Evolutionary conservation across 37 sponge, comb jelly and placozoan species (phyloP), one percentile per base, ranked within the genome.

Genomic region (Halisarca cf. caerulea): DNA sequence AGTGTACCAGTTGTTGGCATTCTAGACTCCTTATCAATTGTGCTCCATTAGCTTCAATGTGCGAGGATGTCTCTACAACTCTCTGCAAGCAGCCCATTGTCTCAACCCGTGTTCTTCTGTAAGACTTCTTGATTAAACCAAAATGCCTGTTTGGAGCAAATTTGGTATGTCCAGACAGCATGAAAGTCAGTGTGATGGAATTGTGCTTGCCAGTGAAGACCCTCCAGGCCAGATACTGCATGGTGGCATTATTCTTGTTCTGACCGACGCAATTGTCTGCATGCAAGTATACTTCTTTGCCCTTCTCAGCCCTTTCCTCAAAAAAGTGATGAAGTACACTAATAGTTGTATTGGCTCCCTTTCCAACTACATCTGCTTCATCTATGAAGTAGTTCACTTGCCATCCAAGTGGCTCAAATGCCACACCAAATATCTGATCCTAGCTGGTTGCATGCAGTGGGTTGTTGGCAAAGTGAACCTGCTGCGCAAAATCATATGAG

Each of bases 391-490:
- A 78, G 43, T 78, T 69, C 2, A 69, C 85, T 79, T 91, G 91
- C 6, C 81, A 38, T 5, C 86, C 87, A 3, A 86, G 53, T 5
- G 75, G 84, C 54, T 91, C 87, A 39, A 87, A 91, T 71, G 66
- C 54, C 14, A 91, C 78, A 8, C 91, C 91, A 72, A 91, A 91
- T 1, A 91, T 58, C 6, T 70, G 81, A 70, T 87, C 83, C 80
- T 91, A 87, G 6, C 87, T 53, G 15, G 91, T 36, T 20, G 71
- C 35, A 32, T 69, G 71, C 27, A 69, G 37, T 21, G 71, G 71
- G 33, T 69, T 14, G 37, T 32, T 34, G 33, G 71, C 35, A 69
- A 34, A 69, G 37, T 69, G 37, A 32, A 69, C 71, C 3, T 34
- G 36, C 37, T 69, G 71, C 18, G 71, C 71, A 9, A 41, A 58